Base-by-base conservation (phyloP, 2,113 vertebrate species). In the Crotalus helleri region DNA sequence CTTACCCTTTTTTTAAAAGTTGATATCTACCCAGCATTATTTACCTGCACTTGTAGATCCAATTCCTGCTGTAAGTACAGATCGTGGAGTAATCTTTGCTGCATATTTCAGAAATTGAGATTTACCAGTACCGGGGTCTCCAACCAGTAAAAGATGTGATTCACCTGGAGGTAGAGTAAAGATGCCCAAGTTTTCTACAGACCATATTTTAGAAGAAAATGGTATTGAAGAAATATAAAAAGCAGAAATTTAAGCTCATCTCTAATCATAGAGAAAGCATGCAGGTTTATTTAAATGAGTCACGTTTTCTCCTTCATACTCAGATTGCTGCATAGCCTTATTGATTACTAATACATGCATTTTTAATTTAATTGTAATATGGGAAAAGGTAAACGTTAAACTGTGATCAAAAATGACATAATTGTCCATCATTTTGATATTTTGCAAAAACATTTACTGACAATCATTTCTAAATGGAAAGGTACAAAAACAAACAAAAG, bases 101-200 rank as follows among this genome's bases (percentile, higher is more conserved):
- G 99, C 99, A 26, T 99, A 99, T 97, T 99, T 99, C 90, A 99
- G 97, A 96, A 99, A 99, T 94, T 99, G 99, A 93, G 99, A 99
- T 96, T 99, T 99, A 54, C 99, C 99, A 1, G 99, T 99, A 3
- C 99, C 99, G 4, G 99, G 99, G 95, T 99, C 99, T 54, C 99
- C 99, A 92, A 99, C 99, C 94, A 99, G 96, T 96, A 99, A 94
- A 96, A 99, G 98, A 95, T 99, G 99, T 1, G 99, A 99, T 97
- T 99, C 99, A 46, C 99, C 99, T 99, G 91, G 85, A 11, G 91
- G 93, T 10, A 96, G 46, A 94, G 9, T 51, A 94, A 92, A 93
- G 33, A 11, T n/a, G 61, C 24, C 39, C 23, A 59, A 46, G 44
- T 64, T 90, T 90, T 85, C 55, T 55, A 90, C 54, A 61, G 9